These are phyloP conservation scores for Apus apus DNA, from an alignment of 2,113 vertebrate genomes.

Conservation along the genomic window DNA sequence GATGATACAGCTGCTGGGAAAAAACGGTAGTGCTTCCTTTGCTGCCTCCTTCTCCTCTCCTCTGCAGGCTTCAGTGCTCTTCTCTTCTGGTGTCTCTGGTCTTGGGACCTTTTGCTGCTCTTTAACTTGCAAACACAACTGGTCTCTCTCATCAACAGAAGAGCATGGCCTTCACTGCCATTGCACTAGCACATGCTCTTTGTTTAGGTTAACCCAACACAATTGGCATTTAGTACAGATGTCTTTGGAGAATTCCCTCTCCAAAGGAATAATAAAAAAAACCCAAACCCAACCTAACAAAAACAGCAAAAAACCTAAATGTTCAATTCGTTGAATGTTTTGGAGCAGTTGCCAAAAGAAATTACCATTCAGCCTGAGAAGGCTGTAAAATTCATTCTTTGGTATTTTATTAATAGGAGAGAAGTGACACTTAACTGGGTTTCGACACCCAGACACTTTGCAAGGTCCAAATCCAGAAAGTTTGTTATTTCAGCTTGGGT, in stretches of 20 bases:
- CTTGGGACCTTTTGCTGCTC: neutral
- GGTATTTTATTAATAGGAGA: neutral
- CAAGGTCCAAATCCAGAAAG: neutral
- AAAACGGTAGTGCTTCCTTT: neutral
- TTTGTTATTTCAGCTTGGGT: neutral
- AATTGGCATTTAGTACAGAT: neutral
- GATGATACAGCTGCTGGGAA: neutral
- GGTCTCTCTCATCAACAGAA: neutral
- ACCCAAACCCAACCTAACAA: neutral
- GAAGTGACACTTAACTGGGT: neutral
- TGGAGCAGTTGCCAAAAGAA: neutral
- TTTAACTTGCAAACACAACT: neutral
- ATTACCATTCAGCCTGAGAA: neutral
- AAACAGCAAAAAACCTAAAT: rapidly evolving
- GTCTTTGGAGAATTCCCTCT: neutral
- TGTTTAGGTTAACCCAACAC: neutral
- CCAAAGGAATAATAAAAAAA: neutral
- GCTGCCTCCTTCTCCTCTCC: neutral
- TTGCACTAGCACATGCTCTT: neutral
- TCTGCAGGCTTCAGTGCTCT: neutral
- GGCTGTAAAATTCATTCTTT: neutral
- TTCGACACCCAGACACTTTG: neutral
- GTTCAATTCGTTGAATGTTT: neutral
- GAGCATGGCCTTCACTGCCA: neutral
- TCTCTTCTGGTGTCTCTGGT: neutral